Conservation (phyloP, 2,888 invertebrate genomes). For the Napeogenes sylphis region DNA sequence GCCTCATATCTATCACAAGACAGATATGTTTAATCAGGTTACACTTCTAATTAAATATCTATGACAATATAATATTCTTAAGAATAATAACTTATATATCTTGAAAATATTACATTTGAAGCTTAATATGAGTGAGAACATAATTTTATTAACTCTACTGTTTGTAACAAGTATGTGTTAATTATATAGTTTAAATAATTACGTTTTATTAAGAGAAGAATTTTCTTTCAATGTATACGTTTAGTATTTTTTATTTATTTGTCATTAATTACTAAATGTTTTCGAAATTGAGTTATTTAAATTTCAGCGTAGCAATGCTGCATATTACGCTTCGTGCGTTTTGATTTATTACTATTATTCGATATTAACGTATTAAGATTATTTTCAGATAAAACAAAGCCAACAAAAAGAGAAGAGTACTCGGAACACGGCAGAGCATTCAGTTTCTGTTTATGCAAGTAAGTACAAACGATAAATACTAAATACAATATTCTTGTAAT, state of each 20-base stretch:
- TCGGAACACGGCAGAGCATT: constrained; percentile 51
- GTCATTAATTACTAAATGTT: no score
- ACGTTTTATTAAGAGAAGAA: no score
- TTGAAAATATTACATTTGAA: no score
- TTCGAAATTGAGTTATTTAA: no score
- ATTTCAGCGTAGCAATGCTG: no score
- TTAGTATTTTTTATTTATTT: no score
- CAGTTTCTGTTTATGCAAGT: constrained; percentile 61
- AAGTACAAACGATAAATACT: constrained; percentile 36
- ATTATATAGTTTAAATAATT: no score
- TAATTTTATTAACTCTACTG: no score
- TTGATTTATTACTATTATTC: background rate
- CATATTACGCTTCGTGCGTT: no score
- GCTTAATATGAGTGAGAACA: no score
- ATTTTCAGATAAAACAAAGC: constrained; percentile 59
- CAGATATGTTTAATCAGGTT: constrained; percentile 62
- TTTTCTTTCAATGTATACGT: no score
- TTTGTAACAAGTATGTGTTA: no score
- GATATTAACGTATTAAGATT: constrained; percentile 13
- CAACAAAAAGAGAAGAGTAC: constrained; percentile 61
- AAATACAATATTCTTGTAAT: background rate
- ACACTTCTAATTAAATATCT: background rate
- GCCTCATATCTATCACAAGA: constrained; percentile 75
- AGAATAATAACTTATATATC: constrained; percentile 14
- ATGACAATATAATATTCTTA: background rate